phyloP scores from a whole-genome alignment of 2,888 invertebrate genomes.

The Drepanosiphum platanoidis region DNA sequence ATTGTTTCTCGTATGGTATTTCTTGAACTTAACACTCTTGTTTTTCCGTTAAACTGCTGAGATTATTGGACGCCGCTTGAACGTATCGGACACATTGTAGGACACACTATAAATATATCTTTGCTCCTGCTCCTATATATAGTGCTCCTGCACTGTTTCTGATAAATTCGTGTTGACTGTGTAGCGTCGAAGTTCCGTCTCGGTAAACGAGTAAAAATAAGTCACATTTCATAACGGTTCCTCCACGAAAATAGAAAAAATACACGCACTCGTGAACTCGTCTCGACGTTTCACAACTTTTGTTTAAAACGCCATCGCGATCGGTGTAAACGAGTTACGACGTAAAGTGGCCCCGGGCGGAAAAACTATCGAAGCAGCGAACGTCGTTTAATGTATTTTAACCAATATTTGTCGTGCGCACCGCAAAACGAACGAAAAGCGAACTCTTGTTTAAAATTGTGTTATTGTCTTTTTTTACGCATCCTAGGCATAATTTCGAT shows the following conservation, averaged over 20 bases:
- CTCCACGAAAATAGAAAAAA: slow-evolving; percentile 12
- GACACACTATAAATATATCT: neutral
- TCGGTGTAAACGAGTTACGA: slow-evolving; percentile 10
- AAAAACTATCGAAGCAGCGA: slow-evolving; percentile 7
- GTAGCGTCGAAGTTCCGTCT: neutral
- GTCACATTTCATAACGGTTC: neutral
- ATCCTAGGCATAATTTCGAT: slow-evolving; percentile 17
- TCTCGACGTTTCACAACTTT: neutral
- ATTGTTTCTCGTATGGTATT: neutral
- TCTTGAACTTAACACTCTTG: neutral
- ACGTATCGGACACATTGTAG: neutral
- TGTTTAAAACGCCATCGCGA: slow-evolving; percentile 17
- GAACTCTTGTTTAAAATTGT: slow-evolving; percentile 44
- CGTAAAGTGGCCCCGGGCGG: neutral
- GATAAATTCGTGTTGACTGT: neutral
- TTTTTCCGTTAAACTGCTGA: neutral
- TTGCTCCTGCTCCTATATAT: neutral
- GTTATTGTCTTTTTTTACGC: slow-evolving; percentile 61
- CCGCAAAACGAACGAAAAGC: neutral
- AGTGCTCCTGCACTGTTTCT: neutral
- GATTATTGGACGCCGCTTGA: neutral
- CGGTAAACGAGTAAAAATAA: neutral
- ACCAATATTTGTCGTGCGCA: slow-evolving; percentile 2
- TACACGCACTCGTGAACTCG: slow-evolving; percentile 18
- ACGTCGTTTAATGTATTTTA: slow-evolving; percentile 32